A percentile compares a stretch with the other conserved stretches of the same genome.
phyloP scores from a whole-genome alignment of 2,888 invertebrate genomes.

The Agonopterix subpropinquella region DNA sequence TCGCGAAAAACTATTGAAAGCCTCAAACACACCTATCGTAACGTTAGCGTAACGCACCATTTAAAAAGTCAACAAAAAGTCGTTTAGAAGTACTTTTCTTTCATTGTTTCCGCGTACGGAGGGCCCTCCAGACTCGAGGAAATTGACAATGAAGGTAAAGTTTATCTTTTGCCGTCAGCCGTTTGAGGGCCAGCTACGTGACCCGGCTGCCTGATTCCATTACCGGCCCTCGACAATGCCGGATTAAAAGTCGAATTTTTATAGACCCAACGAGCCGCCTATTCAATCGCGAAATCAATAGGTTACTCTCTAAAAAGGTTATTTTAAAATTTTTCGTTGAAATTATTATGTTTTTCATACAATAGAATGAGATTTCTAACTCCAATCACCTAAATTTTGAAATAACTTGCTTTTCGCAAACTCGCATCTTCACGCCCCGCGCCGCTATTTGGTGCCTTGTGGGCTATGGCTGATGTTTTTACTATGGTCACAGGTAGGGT shows the following conservation, averaged over 20 bases:
- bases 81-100: slow-evolving; percentile 60
- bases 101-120: slow-evolving; percentile 60
- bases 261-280: slow-evolving; percentile 47
- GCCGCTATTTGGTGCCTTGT: no score
- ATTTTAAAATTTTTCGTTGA: no score
- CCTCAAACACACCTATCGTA: neutral
- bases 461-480: no score
- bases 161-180: slow-evolving; percentile 68
- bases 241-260: slow-evolving; percentile 62
- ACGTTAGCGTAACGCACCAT: slow-evolving; percentile 45
- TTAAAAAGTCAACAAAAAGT: slow-evolving; percentile 61
- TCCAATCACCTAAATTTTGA: no score
- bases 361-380: no score
- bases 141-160: slow-evolving; percentile 73
- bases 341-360: no score
- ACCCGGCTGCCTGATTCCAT: slow-evolving; percentile 36
- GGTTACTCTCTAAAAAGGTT: neutral
- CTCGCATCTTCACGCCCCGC: no score
- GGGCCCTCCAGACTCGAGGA: slow-evolving; percentile 59
- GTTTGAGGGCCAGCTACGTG: slow-evolving; percentile 62
- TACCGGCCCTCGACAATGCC: slow-evolving; percentile 39
- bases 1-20: neutral
- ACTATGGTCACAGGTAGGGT: no score
- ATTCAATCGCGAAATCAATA: slow-evolving; percentile 58
- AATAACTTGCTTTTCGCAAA: no score